Percentiles rank a stretch among this genome's conserved stretches.
phyloP scores from a whole-genome alignment of 2,888 invertebrate genomes.

The Lacanobia wlatinum region DNA sequence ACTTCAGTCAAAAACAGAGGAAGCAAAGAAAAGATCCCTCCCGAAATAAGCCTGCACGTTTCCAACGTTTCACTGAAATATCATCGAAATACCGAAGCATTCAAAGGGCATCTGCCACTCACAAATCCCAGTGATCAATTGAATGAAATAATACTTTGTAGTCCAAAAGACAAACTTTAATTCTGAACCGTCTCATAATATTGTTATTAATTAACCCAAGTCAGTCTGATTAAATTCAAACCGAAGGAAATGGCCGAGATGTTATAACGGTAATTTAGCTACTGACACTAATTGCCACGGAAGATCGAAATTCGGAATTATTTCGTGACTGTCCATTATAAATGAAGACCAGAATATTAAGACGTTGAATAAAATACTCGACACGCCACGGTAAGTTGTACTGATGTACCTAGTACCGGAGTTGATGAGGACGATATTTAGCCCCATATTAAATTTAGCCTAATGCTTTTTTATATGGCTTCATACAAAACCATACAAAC shows the following conservation, averaged over 20 bases:
- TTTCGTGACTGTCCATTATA: conserved; percentile 47
- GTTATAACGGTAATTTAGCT: conserved; percentile 56
- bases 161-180: conserved; percentile 38
- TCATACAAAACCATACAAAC: not conserved
- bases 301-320: conserved; percentile 53
- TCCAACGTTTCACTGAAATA: not conserved
- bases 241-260: conserved; percentile 37
- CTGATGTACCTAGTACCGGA: not conserved
- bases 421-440: not conserved
- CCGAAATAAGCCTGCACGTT: not conserved
- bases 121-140: conserved; percentile 13
- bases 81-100: not conserved
- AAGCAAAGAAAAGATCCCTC: not conserved
- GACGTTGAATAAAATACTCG: conserved; percentile 25
- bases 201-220: conserved; percentile 55
- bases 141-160: conserved; percentile 16
- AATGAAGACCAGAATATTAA: conserved; percentile 36
- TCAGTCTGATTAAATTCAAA: conserved; percentile 50
- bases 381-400: not conserved
- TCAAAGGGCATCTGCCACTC: conserved; percentile 1
- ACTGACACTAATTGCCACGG: conserved; percentile 60
- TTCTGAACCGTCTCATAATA: conserved; percentile 37
- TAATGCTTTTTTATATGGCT: not conserved
- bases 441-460: not conserved
- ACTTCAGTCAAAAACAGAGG: not conserved